phyloP scores from a whole-genome alignment of 2,888 invertebrate genomes.

The Nasonia oneida region DNA sequence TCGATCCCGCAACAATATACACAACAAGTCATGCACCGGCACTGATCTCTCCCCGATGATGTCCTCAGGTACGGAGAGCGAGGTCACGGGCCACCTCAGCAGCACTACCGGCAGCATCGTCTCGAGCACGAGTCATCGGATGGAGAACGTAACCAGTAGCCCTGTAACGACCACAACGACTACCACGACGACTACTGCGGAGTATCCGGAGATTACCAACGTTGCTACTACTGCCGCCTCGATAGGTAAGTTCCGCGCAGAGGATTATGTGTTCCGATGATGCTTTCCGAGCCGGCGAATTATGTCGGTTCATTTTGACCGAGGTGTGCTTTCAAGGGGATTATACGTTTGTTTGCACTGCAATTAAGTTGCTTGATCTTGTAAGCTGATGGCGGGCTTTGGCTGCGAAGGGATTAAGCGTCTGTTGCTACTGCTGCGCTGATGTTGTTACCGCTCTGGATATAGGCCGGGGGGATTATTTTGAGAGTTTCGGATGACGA shows the following conservation, averaged over 20 bases:
- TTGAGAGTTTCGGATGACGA: too few relatives aligned
- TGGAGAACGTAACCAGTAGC: constrained; percentile 51
- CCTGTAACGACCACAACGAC: constrained; percentile 26
- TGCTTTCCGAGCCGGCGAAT: not conserved
- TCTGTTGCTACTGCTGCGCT: not conserved
- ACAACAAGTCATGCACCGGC: not conserved
- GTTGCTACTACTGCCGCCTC: not conserved
- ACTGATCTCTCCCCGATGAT: not conserved
- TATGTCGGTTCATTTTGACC: not conserved
- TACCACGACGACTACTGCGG: constrained; percentile 13
- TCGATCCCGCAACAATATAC: not conserved
- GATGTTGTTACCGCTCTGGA: too few relatives aligned
- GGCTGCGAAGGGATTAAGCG: not conserved
- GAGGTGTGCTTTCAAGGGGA: not conserved
- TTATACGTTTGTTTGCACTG: constrained; percentile 15
- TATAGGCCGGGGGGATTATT: not conserved
- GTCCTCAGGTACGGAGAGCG: constrained; percentile 38
- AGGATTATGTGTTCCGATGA: constrained; percentile 19
- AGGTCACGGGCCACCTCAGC: constrained; percentile 21
- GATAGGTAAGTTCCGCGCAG: constrained; percentile 17
- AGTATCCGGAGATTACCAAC: constrained; percentile 40
- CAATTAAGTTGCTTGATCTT: constrained; percentile 9
- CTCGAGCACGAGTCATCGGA: constrained; percentile 45
- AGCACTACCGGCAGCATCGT: not conserved
- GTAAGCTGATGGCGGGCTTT: constrained; percentile 12